These are phyloP conservation scores for Odontesthes bonariensis DNA, from an alignment of 2,113 vertebrate genomes.

Conservation along the genomic window DNA sequence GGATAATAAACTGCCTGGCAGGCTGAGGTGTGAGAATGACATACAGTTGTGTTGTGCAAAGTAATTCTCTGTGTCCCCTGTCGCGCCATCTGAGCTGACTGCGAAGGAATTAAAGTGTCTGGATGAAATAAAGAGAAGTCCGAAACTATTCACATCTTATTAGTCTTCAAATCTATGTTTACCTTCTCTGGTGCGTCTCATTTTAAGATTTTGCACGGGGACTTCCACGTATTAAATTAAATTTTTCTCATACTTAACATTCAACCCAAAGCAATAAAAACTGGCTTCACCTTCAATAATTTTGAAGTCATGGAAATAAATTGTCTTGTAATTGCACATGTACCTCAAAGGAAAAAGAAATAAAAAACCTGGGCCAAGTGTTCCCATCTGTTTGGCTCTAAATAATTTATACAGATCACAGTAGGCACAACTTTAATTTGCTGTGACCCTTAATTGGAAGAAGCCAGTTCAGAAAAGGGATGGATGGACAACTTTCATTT, in stretches of 20 bases:
- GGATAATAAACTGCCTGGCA: constrained; percentile 54
- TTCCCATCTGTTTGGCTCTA: background rate
- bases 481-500: background rate
- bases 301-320: constrained; percentile 1
- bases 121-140: constrained; percentile 47
- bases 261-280: background rate
- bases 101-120: constrained; percentile 44
- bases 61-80: constrained; percentile 43
- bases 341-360: background rate
- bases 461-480: too few species aligned
- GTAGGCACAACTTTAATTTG: too few species aligned
- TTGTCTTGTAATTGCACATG: background rate
- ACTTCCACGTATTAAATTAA: background rate
- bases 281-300: background rate
- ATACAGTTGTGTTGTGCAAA: constrained; percentile 57
- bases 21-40: constrained; percentile 55
- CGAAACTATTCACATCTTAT: constrained; percentile 15
- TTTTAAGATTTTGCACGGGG: background rate
- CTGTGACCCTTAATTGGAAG: too few species aligned
- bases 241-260: background rate
- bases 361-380: background rate
- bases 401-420: background rate
- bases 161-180: constrained; percentile 24
- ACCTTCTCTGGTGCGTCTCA: constrained; percentile 1
- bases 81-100: constrained; percentile 46